A percentile compares a stretch with the other conserved stretches of the same genome.
These are phyloP conservation scores for Pyralis farinalis DNA, from an alignment of 2,888 invertebrate genomes.

Conservation along the genomic window DNA sequence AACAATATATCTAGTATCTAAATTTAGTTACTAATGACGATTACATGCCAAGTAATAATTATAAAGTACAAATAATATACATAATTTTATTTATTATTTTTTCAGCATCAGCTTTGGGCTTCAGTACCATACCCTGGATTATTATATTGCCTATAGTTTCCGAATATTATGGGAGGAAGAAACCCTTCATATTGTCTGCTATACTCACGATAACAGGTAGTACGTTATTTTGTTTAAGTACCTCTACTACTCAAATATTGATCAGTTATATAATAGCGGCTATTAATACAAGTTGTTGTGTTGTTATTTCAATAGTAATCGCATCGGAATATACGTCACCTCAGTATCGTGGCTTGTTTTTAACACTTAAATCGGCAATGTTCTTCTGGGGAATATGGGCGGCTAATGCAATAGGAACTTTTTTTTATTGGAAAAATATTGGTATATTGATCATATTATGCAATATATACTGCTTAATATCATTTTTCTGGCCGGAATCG, in stretches of 20 bases:
- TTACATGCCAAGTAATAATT: too few relatives aligned
- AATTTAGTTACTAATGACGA: too few relatives aligned
- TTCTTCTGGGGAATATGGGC: constrained; percentile 15
- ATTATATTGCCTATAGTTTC: too few relatives aligned
- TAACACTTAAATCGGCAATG: constrained; percentile 17
- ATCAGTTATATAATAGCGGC: neutral
- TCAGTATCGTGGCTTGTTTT: constrained; percentile 16
- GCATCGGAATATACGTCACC: constrained; percentile 18
- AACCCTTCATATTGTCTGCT: too few relatives aligned
- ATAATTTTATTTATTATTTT: too few relatives aligned
- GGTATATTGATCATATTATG: constrained; percentile 17
- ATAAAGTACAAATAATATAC: too few relatives aligned
- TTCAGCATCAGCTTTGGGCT: too few relatives aligned
- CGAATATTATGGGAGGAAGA: too few relatives aligned
- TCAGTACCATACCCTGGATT: too few relatives aligned
- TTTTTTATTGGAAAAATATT: constrained; percentile 19
- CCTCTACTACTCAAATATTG: constrained; percentile 14
- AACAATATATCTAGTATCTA: neutral
- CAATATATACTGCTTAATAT: constrained; percentile 17
- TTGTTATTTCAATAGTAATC: constrained; percentile 2
- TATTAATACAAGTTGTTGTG: too few relatives aligned
- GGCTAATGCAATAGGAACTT: constrained; percentile 12
- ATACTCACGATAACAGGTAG: too few relatives aligned
- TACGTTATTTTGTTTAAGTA: constrained; percentile 13
- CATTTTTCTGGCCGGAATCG: constrained; percentile 20